Conservation (phyloP, 2,888 invertebrate species). For the Acrobasis suavella region DNA sequence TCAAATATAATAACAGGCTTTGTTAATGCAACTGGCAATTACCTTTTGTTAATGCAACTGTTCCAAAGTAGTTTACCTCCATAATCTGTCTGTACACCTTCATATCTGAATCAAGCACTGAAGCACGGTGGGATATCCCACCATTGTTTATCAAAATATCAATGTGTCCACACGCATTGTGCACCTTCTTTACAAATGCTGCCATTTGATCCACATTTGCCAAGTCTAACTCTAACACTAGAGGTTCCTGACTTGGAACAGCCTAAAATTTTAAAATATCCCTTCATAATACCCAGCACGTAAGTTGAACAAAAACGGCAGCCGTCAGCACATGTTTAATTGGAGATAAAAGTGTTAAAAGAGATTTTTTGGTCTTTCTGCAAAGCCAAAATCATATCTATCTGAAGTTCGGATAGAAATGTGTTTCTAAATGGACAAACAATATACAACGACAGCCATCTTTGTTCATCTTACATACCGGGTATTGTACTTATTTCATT, state of each 20-base stretch:
- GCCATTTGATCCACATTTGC: constrained; percentile 85
- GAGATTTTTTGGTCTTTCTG: too few relatives aligned
- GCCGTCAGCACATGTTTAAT: too few relatives aligned
- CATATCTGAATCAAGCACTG: constrained; percentile 87
- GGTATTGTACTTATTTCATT: too few relatives aligned
- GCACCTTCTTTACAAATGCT: constrained; percentile 84
- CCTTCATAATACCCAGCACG: too few relatives aligned
- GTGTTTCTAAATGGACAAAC: too few relatives aligned
- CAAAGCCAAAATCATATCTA: too few relatives aligned
- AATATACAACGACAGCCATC: too few relatives aligned
- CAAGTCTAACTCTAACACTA: constrained; percentile 89
- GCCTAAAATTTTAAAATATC: constrained; percentile 38
- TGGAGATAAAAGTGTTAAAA: too few relatives aligned
- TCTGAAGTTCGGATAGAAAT: too few relatives aligned
- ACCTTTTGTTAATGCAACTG: constrained; percentile 96
- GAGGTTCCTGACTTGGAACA: constrained; percentile 85
- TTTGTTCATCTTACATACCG: too few relatives aligned
- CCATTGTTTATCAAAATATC: constrained; percentile 97
- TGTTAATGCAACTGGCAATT: constrained; percentile 35
- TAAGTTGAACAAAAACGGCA: too few relatives aligned
- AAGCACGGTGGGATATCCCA: constrained; percentile 92
- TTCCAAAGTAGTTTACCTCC: constrained; percentile 97
- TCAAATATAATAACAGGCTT: background rate
- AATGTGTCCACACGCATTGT: constrained; percentile 87
- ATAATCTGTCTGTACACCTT: constrained; percentile 94